A percentile compares a stretch with the other conserved stretches of the same genome.
These are phyloP conservation scores for Pterois miles DNA, from an alignment of 2,797 vertebrate genomes.

Conservation along the genomic window DNA sequence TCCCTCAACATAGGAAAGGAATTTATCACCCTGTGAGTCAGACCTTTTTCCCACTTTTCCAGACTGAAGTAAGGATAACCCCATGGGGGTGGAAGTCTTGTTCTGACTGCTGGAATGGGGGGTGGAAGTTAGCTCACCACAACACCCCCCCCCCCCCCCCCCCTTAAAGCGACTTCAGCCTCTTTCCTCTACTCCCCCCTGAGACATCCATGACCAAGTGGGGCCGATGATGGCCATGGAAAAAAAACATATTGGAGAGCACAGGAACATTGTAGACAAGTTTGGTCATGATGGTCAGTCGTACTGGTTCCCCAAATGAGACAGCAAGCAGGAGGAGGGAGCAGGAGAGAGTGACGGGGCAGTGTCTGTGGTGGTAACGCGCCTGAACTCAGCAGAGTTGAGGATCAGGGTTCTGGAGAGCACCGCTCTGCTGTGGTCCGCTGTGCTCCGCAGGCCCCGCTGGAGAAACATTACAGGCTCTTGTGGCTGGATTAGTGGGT, in stretches of 20 bases:
- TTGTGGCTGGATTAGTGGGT: slow-evolving; percentile 30
- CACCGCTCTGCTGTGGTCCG: slow-evolving; percentile 61
- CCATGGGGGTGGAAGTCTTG: slow-evolving; percentile 58
- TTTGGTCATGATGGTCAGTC: slow-evolving; percentile 37
- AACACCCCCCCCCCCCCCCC: not conserved
- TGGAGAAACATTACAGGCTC: slow-evolving; percentile 64
- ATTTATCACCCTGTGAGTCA: slow-evolving; percentile 78
- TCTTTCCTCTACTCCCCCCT: slow-evolving; percentile 8
- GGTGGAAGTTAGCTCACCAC: slow-evolving; percentile 40
- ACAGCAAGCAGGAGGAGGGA: not conserved
- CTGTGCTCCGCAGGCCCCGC: slow-evolving; percentile 74
- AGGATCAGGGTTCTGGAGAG: slow-evolving; percentile 62
- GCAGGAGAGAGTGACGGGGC: slow-evolving; percentile 29
- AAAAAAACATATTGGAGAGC: slow-evolving; percentile 29
- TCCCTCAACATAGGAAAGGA: slow-evolving; percentile 73
- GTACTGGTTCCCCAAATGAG: slow-evolving; percentile 25
- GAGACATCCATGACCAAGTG: slow-evolving; percentile 39
- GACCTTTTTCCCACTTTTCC: slow-evolving; percentile 71
- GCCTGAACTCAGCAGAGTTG: slow-evolving; percentile 54
- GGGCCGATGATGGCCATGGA: slow-evolving; percentile 33
- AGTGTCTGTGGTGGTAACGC: slow-evolving; percentile 54
- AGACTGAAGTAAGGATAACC: slow-evolving; percentile 64
- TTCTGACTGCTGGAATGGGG: slow-evolving; percentile 53
- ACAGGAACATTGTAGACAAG: slow-evolving; percentile 18
- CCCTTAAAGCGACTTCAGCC: not conserved